A percentile compares a stretch with the other conserved stretches of the same genome.
Evolutionary conservation across 92 coral and sea anemone species (phyloP).

Genomic region (Phymanthus crucifer): DNA sequence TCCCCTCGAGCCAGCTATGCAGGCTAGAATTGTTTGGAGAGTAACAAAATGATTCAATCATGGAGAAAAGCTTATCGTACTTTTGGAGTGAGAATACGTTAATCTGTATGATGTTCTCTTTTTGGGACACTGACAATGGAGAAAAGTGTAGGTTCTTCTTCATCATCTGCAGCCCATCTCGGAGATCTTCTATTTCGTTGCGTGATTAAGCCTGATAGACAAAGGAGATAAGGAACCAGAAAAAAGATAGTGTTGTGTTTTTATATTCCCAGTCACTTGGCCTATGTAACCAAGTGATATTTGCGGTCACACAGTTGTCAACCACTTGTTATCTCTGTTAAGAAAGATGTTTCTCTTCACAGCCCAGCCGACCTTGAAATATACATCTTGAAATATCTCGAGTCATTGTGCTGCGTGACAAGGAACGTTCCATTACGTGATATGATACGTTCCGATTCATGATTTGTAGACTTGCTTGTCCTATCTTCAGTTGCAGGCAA

Average conservation of each 20-base stretch:
- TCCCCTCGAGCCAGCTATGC: too few relatives aligned
- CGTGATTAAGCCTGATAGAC: neutral
- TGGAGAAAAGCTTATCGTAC: too few relatives aligned
- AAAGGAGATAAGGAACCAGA: neutral
- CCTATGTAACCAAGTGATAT: neutral
- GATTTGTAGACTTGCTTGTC: neutral
- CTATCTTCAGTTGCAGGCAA: neutral
- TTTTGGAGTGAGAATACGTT: too few relatives aligned
- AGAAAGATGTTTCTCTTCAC: neutral
- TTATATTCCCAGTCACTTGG: neutral
- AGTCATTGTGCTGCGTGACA: neutral
- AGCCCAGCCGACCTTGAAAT: neutral
- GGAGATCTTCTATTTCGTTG: neutral
- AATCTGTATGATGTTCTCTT: too few relatives aligned
- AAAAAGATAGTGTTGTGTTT: neutral
- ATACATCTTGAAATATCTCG: neutral
- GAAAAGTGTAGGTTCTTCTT: too few relatives aligned
- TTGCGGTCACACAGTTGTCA: neutral
- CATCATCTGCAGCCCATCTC: too few relatives aligned
- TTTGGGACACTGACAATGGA: too few relatives aligned
- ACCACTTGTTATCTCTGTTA: constrained; percentile 4
- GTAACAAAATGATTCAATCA: too few relatives aligned
- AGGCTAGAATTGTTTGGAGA: too few relatives aligned
- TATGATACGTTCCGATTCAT: neutral
- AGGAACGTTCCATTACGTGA: neutral